Evolutionary conservation across 2,113 vertebrate species (phyloP).

Genomic region (Thamnophis sirtalis): DNA sequence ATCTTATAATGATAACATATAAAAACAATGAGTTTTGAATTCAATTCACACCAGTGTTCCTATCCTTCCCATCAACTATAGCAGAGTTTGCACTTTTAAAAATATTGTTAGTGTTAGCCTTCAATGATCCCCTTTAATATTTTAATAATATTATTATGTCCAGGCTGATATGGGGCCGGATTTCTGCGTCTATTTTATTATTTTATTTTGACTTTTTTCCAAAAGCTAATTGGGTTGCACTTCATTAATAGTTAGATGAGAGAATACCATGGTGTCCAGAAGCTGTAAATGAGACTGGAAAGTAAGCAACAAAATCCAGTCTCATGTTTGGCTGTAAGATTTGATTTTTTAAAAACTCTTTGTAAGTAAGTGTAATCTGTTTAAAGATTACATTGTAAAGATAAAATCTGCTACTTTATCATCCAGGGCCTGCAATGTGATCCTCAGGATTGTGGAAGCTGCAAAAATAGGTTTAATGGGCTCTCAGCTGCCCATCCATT

Average conservation of each 20-base stretch:
- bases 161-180: neutral
- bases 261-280: neutral
- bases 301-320: neutral
- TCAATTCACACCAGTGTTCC: neutral
- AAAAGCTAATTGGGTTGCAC: neutral
- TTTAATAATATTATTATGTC: neutral
- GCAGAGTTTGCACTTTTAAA: neutral
- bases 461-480: neutral
- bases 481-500: neutral
- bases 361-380: neutral
- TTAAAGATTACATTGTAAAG: neutral
- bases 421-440: neutral
- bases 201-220: neutral
- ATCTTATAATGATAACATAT: neutral
- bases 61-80: neutral
- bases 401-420: neutral
- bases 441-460: neutral
- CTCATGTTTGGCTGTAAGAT: neutral
- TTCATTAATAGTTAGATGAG: neutral
- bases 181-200: neutral
- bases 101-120: neutral
- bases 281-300: neutral
- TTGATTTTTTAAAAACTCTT: neutral
- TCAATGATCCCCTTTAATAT: neutral
- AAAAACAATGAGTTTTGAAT: neutral